Evolutionary conservation across 1,140 invertebrate genomes (phyloP).

Genomic region (Brachionus rotundiformis): DNA sequence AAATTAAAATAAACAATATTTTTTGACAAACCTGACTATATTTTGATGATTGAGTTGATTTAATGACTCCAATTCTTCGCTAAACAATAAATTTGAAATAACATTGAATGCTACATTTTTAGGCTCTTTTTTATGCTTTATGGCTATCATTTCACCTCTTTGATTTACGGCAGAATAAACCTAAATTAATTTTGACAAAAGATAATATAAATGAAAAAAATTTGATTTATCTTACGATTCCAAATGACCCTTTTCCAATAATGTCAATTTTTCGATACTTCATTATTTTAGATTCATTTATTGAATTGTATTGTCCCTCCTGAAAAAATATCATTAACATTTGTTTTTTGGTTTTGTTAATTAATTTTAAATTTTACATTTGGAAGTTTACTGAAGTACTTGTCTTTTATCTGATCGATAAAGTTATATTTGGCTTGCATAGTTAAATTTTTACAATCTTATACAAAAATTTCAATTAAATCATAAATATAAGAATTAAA

Average conservation of each 20-base stretch:
- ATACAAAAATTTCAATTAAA: not conserved
- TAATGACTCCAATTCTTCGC: slow-evolving; percentile 6
- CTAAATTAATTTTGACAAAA: not conserved
- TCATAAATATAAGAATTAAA: not conserved
- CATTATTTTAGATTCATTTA: slow-evolving; percentile 10
- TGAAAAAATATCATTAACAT: not conserved
- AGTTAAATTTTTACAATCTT: slow-evolving; percentile 1
- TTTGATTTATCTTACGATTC: not conserved
- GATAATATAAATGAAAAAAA: not conserved
- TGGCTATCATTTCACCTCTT: not conserved
- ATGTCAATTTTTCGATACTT: not conserved
- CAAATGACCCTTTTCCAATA: slow-evolving; percentile 39
- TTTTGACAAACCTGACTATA: slow-evolving; percentile 40
- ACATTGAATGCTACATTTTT: not conserved
- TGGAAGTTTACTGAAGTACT: not conserved
- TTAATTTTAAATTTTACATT: too few relatives aligned
- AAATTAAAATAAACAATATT: not conserved
- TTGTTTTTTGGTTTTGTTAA: too few relatives aligned
- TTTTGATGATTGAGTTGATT: slow-evolving; percentile 37
- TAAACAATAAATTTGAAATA: slow-evolving; percentile 18
- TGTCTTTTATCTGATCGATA: slow-evolving; percentile 27
- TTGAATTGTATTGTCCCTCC: slow-evolving; percentile 20
- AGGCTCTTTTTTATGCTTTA: slow-evolving; percentile 31
- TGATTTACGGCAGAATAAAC: slow-evolving; percentile 21
- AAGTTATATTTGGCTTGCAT: slow-evolving; percentile 29